phyloP scores from a whole-genome alignment of 2,888 invertebrate species.

The Idaea straminata region DNA sequence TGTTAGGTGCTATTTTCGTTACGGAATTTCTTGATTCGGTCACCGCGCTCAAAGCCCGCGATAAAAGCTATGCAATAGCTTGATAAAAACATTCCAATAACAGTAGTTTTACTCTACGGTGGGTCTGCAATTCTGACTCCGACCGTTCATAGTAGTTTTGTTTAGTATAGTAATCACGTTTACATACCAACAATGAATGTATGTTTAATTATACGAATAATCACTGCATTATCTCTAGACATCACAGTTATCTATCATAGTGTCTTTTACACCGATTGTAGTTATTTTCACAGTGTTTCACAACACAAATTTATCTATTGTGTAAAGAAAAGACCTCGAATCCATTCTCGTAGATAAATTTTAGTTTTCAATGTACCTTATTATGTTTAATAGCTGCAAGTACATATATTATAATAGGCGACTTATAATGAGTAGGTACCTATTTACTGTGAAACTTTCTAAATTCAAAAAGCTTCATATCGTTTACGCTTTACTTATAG shows the following conservation, averaged over 20 bases:
- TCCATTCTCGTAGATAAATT: not conserved
- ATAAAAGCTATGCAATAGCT: too few species aligned
- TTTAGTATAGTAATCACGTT: not conserved
- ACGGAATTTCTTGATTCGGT: too few species aligned
- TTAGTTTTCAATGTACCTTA: not conserved
- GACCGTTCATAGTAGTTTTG: too few species aligned
- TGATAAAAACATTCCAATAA: too few species aligned
- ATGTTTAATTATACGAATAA: not conserved
- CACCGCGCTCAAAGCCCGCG: too few species aligned
- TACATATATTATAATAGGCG: not conserved
- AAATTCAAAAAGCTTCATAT: not conserved
- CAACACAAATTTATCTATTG: conserved; percentile 13
- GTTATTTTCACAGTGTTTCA: conserved; percentile 17
- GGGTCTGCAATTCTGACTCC: too few species aligned
- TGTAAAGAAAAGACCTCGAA: not conserved
- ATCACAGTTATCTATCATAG: not conserved
- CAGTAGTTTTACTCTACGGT: too few species aligned
- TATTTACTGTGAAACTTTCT: not conserved
- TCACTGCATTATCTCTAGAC: not conserved
- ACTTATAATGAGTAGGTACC: not conserved
- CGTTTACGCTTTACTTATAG: not conserved
- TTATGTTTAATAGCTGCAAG: not conserved
- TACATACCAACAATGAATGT: not conserved
- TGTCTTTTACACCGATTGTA: not conserved
- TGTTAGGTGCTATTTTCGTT: too few species aligned